Percentiles rank a stretch among this genome's conserved stretches.
These are phyloP conservation scores for Scyliorhinus canicula DNA, from an alignment of 2,797 vertebrate species.

Conservation along the genomic window DNA sequence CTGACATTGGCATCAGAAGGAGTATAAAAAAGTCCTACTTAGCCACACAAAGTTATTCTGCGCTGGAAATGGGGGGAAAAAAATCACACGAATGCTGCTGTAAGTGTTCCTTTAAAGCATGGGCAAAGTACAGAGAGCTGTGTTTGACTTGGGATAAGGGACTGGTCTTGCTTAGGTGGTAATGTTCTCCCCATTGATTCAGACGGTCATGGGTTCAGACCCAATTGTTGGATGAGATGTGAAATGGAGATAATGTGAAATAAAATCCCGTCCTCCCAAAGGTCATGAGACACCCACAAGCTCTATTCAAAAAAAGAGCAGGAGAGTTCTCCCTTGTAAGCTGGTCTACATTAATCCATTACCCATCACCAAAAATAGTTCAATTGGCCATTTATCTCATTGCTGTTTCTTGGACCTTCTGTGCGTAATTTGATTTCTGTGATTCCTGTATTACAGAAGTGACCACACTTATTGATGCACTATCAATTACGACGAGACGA, in stretches of 20 bases:
- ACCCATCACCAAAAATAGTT: background rate
- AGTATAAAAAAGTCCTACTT: background rate
- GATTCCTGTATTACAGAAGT: background rate
- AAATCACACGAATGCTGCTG: background rate
- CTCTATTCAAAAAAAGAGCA: background rate
- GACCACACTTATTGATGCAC: background rate
- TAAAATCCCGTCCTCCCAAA: background rate
- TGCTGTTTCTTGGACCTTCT: background rate
- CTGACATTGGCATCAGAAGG: background rate
- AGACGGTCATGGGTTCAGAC: background rate
- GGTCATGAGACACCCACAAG: background rate
- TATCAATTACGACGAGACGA: too few relatives aligned
- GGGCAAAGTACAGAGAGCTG: background rate
- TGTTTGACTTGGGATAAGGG: background rate
- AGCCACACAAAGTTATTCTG: background rate
- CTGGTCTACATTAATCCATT: background rate
- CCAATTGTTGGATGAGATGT: background rate
- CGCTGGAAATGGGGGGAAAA: background rate
- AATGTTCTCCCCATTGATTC: background rate
- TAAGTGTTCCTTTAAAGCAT: background rate
- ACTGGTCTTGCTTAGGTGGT: background rate
- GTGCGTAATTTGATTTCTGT: background rate
- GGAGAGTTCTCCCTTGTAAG: background rate
- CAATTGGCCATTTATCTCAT: background rate
- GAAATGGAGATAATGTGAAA: background rate